Conservation (phyloP, 2,888 invertebrate genomes). For the Napeogenes sylphis region DNA sequence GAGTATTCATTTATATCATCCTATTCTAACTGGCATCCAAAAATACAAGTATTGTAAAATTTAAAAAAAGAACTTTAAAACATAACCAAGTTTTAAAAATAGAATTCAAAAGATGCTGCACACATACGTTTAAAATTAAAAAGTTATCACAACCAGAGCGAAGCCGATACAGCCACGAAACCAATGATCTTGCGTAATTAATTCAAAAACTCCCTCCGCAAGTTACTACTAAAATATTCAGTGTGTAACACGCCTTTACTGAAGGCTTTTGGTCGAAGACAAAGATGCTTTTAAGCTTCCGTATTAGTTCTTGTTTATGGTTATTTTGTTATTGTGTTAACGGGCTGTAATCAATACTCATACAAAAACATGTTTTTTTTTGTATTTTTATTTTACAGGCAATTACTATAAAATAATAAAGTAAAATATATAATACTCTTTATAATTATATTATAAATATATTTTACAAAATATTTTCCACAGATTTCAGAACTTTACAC, state of each 20-base stretch:
- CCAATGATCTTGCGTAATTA: constrained; percentile 42
- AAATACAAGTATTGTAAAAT: not conserved
- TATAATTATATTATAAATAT: too few relatives aligned
- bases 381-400: too few relatives aligned
- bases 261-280: constrained; percentile 67
- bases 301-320: constrained; percentile 16
- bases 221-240: constrained; percentile 63
- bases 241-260: constrained; percentile 62
- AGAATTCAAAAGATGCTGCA: not conserved
- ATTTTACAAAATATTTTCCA: too few relatives aligned
- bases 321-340: constrained; percentile 7
- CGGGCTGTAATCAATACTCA: not conserved
- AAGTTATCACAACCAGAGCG: constrained; percentile 6
- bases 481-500: too few relatives aligned
- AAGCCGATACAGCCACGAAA: constrained; percentile 16
- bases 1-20: constrained; percentile 10
- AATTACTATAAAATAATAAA: too few relatives aligned
- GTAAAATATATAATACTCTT: too few relatives aligned
- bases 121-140: constrained; percentile 4
- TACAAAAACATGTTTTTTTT: too few relatives aligned
- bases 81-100: not conserved
- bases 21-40: not conserved
- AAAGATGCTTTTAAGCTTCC: constrained; percentile 75
- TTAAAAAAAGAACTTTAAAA: constrained; percentile 3
- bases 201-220: constrained; percentile 48